These are phyloP conservation scores for Tetramorium simillimum DNA, from an alignment of 1,140 invertebrate species.

Conservation along the genomic window DNA sequence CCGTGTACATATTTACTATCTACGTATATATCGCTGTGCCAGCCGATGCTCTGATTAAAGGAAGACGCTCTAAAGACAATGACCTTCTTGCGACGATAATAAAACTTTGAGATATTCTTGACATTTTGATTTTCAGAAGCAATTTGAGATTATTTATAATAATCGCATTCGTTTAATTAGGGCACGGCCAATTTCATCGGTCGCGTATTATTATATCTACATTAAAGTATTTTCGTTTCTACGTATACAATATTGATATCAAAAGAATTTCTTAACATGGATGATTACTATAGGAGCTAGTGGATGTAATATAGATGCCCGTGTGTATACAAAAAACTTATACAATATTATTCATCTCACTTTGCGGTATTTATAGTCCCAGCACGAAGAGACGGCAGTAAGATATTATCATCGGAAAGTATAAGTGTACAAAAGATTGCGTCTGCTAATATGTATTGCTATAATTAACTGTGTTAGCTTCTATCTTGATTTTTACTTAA, in stretches of 20 bases:
- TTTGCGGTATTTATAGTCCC: conserved; percentile 35
- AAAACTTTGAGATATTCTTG: conserved; percentile 6
- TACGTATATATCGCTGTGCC: conserved; percentile 5
- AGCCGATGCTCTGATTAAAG: conserved; percentile 36
- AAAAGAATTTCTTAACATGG: conserved; percentile 52
- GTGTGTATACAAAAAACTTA: conserved; percentile 70
- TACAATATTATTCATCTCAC: conserved; percentile 55
- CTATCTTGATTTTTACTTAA: conserved; percentile 45
- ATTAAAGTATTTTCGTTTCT: conserved; percentile 33
- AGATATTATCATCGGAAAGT: conserved; percentile 63
- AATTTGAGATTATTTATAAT: conserved; percentile 8
- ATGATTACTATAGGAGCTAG: conserved; percentile 24
- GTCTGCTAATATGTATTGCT: conserved; percentile 63
- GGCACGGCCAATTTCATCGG: neutral
- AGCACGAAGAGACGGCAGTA: conserved; percentile 64
- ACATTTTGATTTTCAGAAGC: conserved; percentile 43
- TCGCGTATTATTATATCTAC: conserved; percentile 46
- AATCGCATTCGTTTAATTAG: conserved; percentile 41
- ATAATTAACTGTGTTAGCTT: conserved; percentile 52
- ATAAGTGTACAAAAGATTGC: conserved; percentile 67
- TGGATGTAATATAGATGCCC: conserved; percentile 51
- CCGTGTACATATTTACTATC: conserved; percentile 33
- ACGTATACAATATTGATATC: conserved; percentile 50
- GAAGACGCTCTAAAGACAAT: conserved; percentile 1
- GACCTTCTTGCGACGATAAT: neutral